Base-by-base conservation (phyloP, 23 tunicate genomes). In the Styela plicata region DNA sequence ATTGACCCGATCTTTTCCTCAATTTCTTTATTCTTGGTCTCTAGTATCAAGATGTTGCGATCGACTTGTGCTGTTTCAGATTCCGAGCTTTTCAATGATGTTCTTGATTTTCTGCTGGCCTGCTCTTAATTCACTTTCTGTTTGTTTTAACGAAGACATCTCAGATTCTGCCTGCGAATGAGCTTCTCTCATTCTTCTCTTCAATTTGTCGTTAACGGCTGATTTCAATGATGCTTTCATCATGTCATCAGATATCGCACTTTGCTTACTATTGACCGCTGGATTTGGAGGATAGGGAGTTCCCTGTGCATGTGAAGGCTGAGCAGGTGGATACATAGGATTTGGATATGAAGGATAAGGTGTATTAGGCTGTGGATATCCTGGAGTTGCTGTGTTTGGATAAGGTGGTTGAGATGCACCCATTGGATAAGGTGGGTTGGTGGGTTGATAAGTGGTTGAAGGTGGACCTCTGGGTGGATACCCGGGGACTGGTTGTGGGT, bases 401-500 rank as follows among this genome's bases (percentile, higher is more conserved):
- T 87, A 87, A 5, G 91, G 91, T 0, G 77, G 83, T 61, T 82
- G 91, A 34, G 44, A 52, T 27, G 34, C 33, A 10, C 76, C 83
- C 34, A 84, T 77, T 0, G 88, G 88, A 53, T 88, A 88, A 33
- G 97, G 97, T 35, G 81, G 57, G n/a, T 74, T 80, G 20, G 75
- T 61, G 21, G 85, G 79, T 36, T 87, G 91, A 35, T 87, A 87
- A 22, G 25, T 79, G 62, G 93, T 69, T 18, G 93, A 69, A 10
- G 98, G 98, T 34, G 93, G 98, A 24, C 98, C 98, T 52, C 83
- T 89, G 2, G 87, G 86, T 13, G 86, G 26, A 86, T 36, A 83
- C 3, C 74, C 80, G 16, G 80, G 67, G n/a, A 79, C 37, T 13
- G 89, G 90, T 1, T 23, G 78, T 52, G 87, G 79, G 44, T 75